Conservation (phyloP, 2,113 vertebrate species). For the Bombycilla garrulus region DNA sequence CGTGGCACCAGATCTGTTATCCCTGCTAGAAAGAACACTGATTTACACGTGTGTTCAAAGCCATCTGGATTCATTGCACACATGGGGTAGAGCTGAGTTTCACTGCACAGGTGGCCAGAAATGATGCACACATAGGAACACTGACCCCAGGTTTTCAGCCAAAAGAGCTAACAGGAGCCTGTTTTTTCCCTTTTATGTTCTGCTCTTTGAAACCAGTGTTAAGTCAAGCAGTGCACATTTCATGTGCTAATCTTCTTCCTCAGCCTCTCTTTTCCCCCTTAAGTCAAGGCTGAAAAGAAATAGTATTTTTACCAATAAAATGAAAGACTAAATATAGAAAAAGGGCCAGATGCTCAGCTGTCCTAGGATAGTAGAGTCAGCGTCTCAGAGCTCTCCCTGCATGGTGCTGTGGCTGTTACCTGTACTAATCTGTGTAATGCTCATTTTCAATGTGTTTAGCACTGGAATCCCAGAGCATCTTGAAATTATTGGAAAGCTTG, state of each 20-base stretch:
- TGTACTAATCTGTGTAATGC: neutral
- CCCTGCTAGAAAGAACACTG: neutral
- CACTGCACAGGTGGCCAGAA: neutral
- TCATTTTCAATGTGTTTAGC: neutral
- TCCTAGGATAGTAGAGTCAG: neutral
- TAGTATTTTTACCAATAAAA: neutral
- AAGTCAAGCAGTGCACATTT: neutral
- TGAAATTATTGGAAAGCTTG: neutral
- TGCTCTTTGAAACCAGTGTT: neutral
- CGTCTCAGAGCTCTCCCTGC: neutral
- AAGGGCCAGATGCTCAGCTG: neutral
- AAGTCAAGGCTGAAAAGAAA: neutral
- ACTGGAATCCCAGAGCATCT: neutral
- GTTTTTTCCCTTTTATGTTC: neutral
- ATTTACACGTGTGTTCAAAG: rapidly evolving
- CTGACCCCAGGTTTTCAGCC: neutral
- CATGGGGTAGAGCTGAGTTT: neutral
- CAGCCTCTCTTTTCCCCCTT: neutral
- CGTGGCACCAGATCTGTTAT: rapidly evolving
- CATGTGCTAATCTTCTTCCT: neutral
- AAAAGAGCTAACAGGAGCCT: neutral
- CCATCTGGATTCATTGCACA: neutral
- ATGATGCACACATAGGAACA: rapidly evolving
- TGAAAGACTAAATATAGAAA: neutral
- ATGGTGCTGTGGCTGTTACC: neutral